phyloP scores from a whole-genome alignment of 2,113 vertebrate species.

The Ascaphus truei region DNA sequence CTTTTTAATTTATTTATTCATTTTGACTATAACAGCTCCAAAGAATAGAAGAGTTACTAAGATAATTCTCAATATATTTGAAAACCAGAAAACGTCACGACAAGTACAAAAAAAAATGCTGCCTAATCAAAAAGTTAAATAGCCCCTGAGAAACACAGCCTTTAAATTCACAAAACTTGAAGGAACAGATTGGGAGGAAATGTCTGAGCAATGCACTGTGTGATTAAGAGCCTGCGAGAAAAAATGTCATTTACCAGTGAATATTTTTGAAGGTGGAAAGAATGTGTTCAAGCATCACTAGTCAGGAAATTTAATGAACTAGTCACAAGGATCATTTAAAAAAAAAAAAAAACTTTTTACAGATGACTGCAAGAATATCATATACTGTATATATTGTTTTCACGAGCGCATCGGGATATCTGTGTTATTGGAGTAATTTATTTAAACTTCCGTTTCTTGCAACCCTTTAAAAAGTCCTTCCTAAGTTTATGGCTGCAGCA shows the following conservation, averaged over 20 bases:
- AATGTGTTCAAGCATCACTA: not conserved
- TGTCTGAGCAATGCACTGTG: not conserved
- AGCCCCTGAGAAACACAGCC: constrained; percentile 15
- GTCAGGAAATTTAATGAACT: not conserved
- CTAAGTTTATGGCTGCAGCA: no score
- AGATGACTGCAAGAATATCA: no score
- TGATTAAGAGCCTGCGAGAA: not conserved
- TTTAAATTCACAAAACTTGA: constrained; percentile 13
- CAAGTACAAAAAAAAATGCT: constrained; percentile 15
- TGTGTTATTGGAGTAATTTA: no score
- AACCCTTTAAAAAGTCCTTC: no score
- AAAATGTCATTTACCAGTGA: constrained; percentile 12
- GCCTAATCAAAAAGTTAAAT: constrained; percentile 14
- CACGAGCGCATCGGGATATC: no score
- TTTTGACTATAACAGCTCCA: not conserved
- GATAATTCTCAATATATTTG: not conserved
- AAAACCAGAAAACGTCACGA: not conserved
- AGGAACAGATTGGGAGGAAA: not conserved
- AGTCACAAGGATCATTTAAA: not conserved
- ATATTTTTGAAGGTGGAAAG: constrained; percentile 14
- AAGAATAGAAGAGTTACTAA: not conserved
- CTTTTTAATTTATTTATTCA: no score
- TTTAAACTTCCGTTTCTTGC: no score
- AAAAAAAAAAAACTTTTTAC: not conserved
- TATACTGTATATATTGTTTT: no score